Conservation (phyloP, 2,797 vertebrate species). For the Melanotaenia maccullochi region DNA sequence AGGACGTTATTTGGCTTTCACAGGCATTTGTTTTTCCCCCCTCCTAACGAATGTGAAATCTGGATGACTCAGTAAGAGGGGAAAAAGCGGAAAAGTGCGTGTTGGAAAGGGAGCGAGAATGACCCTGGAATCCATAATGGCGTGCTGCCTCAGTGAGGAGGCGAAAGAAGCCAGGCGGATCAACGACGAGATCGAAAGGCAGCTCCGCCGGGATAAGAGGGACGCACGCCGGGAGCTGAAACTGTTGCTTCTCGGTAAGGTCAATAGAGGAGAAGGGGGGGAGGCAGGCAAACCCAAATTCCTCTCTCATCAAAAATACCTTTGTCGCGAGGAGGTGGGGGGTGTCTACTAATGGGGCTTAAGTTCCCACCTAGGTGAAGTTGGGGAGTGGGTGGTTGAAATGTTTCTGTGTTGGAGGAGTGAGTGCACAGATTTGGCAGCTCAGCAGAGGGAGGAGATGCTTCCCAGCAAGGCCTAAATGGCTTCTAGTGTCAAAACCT, state of each 20-base stretch:
- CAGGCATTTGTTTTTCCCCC: slow-evolving; percentile 26
- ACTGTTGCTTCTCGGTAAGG: slow-evolving; percentile 92
- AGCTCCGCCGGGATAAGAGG: slow-evolving; percentile 93
- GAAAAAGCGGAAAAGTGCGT: slow-evolving; percentile 29
- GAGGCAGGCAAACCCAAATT: slow-evolving; percentile 18
- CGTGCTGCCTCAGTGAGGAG: slow-evolving; percentile 97
- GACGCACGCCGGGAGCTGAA: slow-evolving; percentile 93
- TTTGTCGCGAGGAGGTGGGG: slow-evolving; percentile 3
- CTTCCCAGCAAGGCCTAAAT: slow-evolving; percentile 23
- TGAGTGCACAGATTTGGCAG: slow-evolving; percentile 63
- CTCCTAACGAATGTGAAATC: slow-evolving; percentile 37
- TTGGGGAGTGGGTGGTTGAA: slow-evolving; percentile 23
- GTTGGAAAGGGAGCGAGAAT: slow-evolving; percentile 80
- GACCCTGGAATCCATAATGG: slow-evolving; percentile 97
- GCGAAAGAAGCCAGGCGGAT: slow-evolving; percentile 94
- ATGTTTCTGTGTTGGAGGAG: slow-evolving; percentile 24
- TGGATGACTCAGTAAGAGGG: slow-evolving; percentile 62
- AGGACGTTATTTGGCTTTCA: slow-evolving; percentile 55
- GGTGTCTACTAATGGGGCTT: slow-evolving; percentile 21
- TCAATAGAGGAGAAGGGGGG: background rate
- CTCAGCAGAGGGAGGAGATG: slow-evolving; percentile 22
- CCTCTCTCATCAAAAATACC: slow-evolving; percentile 30
- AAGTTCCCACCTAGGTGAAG: slow-evolving; percentile 57
- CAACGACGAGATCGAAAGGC: slow-evolving; percentile 96
- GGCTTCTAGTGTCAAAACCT: slow-evolving; percentile 28